Evolutionary conservation across 2,888 invertebrate genomes (phyloP), one percentile per base, ranked within the genome.

Genomic region (Xestia sexstrigata): DNA sequence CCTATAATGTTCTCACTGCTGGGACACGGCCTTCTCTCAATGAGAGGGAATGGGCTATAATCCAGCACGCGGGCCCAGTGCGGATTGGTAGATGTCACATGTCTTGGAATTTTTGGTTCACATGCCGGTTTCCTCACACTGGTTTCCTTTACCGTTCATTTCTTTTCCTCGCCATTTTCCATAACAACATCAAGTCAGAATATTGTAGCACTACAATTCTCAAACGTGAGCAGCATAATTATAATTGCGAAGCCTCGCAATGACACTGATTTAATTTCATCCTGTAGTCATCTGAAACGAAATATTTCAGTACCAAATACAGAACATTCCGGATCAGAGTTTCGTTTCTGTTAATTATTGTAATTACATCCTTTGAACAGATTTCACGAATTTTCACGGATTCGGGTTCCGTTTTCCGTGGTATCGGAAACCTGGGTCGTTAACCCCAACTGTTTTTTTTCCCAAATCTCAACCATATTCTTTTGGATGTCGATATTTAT

Each of bases 291-390:
- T 26, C n/a, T 42, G 42, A 26, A 74, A 74, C 7, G 7, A 13
- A 58, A 45, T 65, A n/a, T 42, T 69, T 71, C 2, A 60, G 39
- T 11, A 20, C 42, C 15, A 8, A 68, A 81, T 71, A 23, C 60
- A 42, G 52, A 30, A 20, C 39, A 52, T 52, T 39, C 13, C 7
- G 35, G 26, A 39, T 30, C 55, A 45, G 4, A n/a, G 2, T 60
- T 26, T 42, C 1, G 45, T 15, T 26, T 63, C 35, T 26, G 63
- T 5, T 65, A 66, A 69, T 81, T 66, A 66, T 5, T 39, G 62
- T 81, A 62, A 77, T 77, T 60, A 60, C 39, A 45, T 30, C 75
- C 58, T 75, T 81, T 75, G 49, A 79, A 47, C 30, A 52, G 62
- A 55, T 58, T 77, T 23, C 52, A 68, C n/a, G 35, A 20, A 52